Conservation (phyloP, 2,113 vertebrate species). For the Psophia crepitans region DNA sequence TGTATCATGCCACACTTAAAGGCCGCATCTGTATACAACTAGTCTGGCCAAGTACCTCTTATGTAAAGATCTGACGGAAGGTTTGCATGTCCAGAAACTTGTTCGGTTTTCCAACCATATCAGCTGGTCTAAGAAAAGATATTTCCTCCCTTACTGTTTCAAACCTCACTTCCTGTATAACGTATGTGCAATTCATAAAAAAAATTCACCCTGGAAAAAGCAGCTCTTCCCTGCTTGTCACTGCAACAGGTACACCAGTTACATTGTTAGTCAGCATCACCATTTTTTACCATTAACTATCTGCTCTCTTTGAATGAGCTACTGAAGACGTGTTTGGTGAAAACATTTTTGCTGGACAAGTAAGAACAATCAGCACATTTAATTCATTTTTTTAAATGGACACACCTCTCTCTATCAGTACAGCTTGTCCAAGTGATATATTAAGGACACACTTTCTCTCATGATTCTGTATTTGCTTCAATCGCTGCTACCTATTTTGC, state of each 20-base stretch:
- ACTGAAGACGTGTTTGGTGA: not conserved
- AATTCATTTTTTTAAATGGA: not conserved
- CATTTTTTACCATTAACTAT: not conserved
- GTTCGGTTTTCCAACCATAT: not conserved
- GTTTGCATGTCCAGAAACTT: not conserved
- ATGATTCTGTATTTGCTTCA: not conserved
- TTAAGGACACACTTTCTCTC: not conserved
- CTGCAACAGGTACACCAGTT: not conserved
- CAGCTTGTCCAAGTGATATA: not conserved
- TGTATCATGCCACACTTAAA: not conserved
- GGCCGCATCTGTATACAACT: not conserved
- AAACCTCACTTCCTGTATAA: not conserved
- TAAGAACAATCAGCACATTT: not conserved
- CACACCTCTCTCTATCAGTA: accelerated
- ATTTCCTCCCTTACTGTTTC: not conserved
- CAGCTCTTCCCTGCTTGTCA: not conserved
- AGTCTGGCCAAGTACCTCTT: not conserved
- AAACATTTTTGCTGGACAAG: not conserved
- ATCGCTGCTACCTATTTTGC: not conserved
- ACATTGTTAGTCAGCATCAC: not conserved
- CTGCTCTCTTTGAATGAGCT: not conserved
- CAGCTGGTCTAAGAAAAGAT: not conserved
- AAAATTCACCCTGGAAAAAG: not conserved
- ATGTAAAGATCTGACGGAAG: not conserved
- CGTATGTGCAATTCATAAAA: not conserved